Percentiles rank a stretch among this genome's conserved stretches.
Conservation (phyloP, 2,113 vertebrate genomes). For the Macrotis lagotis region DNA sequence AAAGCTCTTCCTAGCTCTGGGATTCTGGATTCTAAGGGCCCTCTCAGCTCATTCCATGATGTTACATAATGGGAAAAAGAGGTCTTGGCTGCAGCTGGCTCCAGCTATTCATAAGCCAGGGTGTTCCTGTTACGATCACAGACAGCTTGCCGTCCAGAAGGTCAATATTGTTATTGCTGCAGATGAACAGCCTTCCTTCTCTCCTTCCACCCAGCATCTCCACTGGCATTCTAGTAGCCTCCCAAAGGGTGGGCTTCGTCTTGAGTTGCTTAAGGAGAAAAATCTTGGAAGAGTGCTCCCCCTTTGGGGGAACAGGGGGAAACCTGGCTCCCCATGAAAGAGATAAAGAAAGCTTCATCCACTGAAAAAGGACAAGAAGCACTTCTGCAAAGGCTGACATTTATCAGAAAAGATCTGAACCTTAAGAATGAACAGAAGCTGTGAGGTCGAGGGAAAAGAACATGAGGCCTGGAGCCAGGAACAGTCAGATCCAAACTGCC, state of each 20-base stretch:
- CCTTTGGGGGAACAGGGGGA: not conserved
- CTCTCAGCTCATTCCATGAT: not conserved
- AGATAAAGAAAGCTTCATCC: not conserved
- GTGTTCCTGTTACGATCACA: not conserved
- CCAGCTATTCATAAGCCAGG: too few relatives aligned
- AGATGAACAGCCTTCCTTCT: not conserved
- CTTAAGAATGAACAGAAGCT: not conserved
- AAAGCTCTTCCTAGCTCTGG: too few relatives aligned
- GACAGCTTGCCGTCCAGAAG: not conserved
- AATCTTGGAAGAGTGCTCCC: not conserved
- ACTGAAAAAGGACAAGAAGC: not conserved
- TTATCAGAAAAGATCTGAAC: not conserved
- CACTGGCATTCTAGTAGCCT: not conserved
- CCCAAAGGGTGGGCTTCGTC: not conserved
- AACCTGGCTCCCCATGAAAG: not conserved
- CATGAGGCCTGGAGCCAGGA: not conserved
- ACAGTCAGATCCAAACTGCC: not conserved
- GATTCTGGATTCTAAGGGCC: not conserved
- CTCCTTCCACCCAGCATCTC: not conserved
- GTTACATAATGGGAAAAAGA: not conserved
- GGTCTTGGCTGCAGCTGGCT: not conserved
- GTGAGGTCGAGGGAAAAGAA: not conserved
- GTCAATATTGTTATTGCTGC: not conserved
- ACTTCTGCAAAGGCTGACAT: not conserved
- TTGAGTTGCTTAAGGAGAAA: too few relatives aligned